Percentiles rank a stretch among this genome's conserved stretches.
Conservation (phyloP, 2,797 vertebrate genomes). For the Erethizon dorsatum region DNA sequence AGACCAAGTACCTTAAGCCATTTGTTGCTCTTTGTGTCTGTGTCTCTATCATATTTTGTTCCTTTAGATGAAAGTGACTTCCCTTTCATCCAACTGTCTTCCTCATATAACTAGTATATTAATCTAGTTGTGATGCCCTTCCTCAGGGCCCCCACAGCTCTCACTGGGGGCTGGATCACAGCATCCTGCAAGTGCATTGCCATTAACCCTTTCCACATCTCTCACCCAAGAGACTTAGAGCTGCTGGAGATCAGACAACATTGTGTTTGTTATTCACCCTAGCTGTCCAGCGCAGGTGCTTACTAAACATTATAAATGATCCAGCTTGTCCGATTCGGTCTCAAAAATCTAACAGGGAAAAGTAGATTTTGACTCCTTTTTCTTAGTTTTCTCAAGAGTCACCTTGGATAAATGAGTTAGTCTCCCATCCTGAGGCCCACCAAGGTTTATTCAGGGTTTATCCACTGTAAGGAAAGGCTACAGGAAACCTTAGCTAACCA, state of each 20-base stretch:
- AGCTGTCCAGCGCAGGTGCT: neutral
- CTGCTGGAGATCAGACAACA: neutral
- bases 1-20: neutral
- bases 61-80: neutral
- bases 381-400: neutral
- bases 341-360: conserved; percentile 32
- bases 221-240: neutral
- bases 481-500: conserved; percentile 31
- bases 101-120: neutral
- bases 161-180: neutral
- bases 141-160: neutral
- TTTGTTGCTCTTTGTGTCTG: conserved; percentile 20
- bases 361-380: conserved; percentile 20
- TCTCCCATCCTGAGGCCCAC: neutral
- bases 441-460: conserved; percentile 19
- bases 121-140: neutral
- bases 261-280: conserved; percentile 12
- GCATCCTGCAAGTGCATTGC: neutral
- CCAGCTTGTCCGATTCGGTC: conserved; percentile 18
- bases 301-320: conserved; percentile 9
- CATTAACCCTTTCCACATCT: neutral
- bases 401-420: neutral
- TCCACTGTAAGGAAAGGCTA: conserved; percentile 52
- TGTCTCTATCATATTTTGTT: conserved; percentile 29
- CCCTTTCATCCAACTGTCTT: neutral